Percentiles rank a stretch among this genome's conserved stretches.
These are phyloP conservation scores for Ptyas mucosa DNA, from an alignment of 2,113 vertebrate genomes.

Conservation along the genomic window DNA sequence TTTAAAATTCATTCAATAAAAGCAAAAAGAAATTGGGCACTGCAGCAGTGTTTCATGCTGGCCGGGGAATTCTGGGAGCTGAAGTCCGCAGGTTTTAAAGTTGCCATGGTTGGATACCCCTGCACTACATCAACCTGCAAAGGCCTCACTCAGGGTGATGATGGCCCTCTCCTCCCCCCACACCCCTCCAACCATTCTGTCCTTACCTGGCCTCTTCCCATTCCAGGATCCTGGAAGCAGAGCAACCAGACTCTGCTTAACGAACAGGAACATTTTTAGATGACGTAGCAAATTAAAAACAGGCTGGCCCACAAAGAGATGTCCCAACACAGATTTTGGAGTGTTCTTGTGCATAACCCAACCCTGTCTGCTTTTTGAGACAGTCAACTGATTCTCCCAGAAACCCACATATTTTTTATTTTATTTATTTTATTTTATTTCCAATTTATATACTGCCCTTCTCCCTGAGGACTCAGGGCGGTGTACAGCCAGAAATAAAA, in stretches of 20 bases:
- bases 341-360: not conserved
- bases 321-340: not conserved
- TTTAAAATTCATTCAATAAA: not conserved
- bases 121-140: not conserved
- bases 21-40: not conserved
- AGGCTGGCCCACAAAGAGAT: not conserved
- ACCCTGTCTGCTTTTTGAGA: not conserved
- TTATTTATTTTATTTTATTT: no score
- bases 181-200: not conserved
- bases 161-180: not conserved
- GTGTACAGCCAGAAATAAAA: no score
- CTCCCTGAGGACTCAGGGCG: no score
- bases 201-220: not conserved
- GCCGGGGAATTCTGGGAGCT: not conserved
- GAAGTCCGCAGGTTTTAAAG: not conserved
- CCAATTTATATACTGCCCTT: no score
- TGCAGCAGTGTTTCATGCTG: not conserved
- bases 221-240: not conserved
- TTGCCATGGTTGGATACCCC: no score
- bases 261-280: not conserved
- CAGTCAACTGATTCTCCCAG: not conserved
- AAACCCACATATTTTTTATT: fast-evolving
- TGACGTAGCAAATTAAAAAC: not conserved
- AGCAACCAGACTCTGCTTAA: not conserved
- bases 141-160: fast-evolving